Conservation (phyloP, 2,797 vertebrate species). For the Gastrophryne carolinensis region DNA sequence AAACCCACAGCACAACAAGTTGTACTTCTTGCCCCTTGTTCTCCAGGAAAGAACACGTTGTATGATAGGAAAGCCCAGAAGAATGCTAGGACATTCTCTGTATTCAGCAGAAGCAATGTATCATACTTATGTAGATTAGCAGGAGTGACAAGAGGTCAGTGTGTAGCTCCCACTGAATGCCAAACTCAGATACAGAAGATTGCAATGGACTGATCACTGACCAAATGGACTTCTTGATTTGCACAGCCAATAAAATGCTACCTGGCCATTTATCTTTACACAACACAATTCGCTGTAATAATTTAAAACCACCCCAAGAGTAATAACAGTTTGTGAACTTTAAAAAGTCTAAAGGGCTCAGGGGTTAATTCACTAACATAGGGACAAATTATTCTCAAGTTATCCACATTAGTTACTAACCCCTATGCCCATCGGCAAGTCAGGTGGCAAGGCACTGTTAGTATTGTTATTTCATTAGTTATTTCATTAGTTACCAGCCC, state of each 20-base stretch:
- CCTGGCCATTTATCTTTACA: not conserved
- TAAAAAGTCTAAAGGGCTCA: no score
- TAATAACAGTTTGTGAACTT: no score
- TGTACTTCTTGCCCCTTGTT: not conserved
- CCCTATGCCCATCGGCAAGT: no score
- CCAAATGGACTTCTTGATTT: not conserved
- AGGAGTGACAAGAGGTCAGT: conserved; percentile 18
- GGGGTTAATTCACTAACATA: no score
- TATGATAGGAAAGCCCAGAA: conserved; percentile 9
- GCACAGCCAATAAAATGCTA: not conserved
- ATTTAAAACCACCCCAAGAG: no score
- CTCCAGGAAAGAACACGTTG: not conserved
- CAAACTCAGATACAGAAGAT: not conserved
- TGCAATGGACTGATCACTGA: not conserved
- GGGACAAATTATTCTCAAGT: no score
- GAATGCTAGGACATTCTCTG: conserved; percentile 5
- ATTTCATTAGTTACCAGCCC: no score
- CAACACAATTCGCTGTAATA: no score
- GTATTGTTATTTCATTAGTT: no score
- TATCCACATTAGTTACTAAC: no score
- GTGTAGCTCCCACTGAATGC: conserved; percentile 14
- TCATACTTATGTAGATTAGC: conserved; percentile 39
- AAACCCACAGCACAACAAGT: not conserved
- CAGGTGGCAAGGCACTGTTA: no score
- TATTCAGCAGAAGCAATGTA: conserved; percentile 6